Evolutionary conservation across 2,888 invertebrate genomes (phyloP).

Genomic region (Standfussiana lucernea): DNA sequence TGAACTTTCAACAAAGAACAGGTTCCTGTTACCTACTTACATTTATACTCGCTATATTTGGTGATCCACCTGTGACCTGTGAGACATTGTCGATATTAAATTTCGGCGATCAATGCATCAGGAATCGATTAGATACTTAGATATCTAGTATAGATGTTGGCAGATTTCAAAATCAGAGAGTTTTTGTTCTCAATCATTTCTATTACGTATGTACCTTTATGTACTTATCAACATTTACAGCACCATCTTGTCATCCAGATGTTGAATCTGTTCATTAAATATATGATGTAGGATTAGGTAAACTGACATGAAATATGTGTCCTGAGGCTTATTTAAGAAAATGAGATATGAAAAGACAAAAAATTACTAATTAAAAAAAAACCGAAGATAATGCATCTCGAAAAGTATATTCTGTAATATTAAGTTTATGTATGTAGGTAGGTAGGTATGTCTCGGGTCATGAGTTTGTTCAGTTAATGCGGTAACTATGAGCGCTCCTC

Average conservation of each 20-base stretch:
- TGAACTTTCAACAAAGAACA: slow-evolving; percentile 62
- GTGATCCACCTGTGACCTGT: slow-evolving; percentile 24
- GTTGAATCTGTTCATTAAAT: neutral
- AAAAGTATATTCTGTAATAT: slow-evolving; percentile 6
- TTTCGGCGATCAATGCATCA: neutral
- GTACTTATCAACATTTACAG: neutral
- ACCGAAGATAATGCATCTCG: too few relatives aligned
- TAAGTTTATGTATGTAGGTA: neutral
- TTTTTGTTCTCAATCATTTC: neutral
- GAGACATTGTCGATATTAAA: neutral
- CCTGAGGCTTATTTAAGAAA: neutral
- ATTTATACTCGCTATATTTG: slow-evolving; percentile 1
- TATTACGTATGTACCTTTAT: neutral
- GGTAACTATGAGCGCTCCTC: slow-evolving; percentile 43
- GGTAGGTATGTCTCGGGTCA: slow-evolving; percentile 2
- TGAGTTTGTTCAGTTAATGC: slow-evolving; percentile 15
- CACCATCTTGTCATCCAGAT: neutral
- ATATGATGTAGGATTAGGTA: neutral
- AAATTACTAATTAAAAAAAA: neutral
- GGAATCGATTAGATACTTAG: neutral
- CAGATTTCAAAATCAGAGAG: neutral
- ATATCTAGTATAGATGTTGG: neutral
- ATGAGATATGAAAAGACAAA: neutral
- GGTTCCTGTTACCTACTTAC: slow-evolving; percentile 43
- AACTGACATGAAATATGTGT: too few relatives aligned